Conservation (phyloP, 92 coral and sea anemone species). For the Epizoanthus illoricatus region DNA sequence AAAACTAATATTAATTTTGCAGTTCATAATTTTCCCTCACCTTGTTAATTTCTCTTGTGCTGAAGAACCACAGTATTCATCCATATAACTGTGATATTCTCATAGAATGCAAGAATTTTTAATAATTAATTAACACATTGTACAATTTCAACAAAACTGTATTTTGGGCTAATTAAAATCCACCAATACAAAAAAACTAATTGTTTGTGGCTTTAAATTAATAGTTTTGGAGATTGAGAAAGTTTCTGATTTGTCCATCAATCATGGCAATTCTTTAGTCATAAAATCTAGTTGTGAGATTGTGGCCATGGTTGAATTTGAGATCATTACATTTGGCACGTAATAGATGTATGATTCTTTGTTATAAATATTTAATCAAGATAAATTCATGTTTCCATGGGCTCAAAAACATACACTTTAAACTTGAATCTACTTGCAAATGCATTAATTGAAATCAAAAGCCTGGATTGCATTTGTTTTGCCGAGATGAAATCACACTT, state of each 20-base stretch:
- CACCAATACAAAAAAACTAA: neutral
- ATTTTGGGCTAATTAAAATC: neutral
- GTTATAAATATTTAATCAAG: conserved; percentile 61
- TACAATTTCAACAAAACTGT: neutral
- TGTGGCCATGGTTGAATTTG: conserved; percentile 13
- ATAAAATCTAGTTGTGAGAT: neutral
- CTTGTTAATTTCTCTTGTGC: no score
- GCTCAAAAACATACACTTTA: conserved; percentile 53
- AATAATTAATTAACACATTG: conserved; percentile 11
- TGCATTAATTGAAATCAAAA: neutral
- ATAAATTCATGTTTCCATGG: conserved; percentile 82
- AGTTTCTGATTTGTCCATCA: conserved; percentile 3
- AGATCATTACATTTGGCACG: neutral
- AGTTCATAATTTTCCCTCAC: no score
- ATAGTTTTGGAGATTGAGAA: no score
- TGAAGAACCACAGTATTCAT: no score
- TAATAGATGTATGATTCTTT: conserved; percentile 11
- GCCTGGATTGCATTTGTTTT: neutral
- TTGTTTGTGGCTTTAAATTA: conserved; percentile 16
- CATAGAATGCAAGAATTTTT: neutral
- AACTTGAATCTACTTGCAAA: conserved; percentile 8
- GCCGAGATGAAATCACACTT: neutral
- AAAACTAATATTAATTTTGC: no score
- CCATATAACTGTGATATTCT: no score
- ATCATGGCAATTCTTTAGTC: neutral